These are phyloP conservation scores for Carassius gibelio DNA, from an alignment of 2,113 vertebrate genomes.

Conservation along the genomic window DNA sequence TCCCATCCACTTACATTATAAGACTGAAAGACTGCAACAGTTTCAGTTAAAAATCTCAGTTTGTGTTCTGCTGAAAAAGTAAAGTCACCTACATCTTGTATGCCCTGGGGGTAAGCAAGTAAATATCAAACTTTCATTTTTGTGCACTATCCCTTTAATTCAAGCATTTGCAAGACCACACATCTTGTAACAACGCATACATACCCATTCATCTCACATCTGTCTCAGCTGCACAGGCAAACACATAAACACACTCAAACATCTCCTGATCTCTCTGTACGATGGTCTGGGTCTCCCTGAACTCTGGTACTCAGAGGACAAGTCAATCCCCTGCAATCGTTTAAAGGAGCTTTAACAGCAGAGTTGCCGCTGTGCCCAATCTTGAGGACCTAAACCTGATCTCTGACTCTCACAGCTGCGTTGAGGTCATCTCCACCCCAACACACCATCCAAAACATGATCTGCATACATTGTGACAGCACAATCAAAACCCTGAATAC, in stretches of 20 bases:
- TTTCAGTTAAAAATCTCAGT: too few species aligned
- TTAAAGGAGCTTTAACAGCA: constrained; percentile 42
- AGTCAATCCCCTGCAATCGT: neutral
- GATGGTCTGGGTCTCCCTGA: neutral
- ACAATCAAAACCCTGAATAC: constrained; percentile 38
- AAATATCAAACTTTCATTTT: too few species aligned
- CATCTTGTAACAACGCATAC: neutral
- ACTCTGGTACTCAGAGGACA: neutral
- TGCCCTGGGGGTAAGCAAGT: too few species aligned
- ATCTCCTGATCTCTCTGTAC: constrained; percentile 1
- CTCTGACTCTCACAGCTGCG: constrained; percentile 47
- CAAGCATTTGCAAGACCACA: neutral
- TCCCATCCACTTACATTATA: too few species aligned
- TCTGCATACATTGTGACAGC: constrained; percentile 25
- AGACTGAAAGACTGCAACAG: too few species aligned
- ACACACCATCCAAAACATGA: constrained; percentile 15
- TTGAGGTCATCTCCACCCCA: constrained; percentile 26
- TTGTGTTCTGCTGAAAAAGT: too few species aligned
- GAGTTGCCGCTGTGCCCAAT: constrained; percentile 39
- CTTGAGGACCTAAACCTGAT: constrained; percentile 30
- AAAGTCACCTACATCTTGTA: too few species aligned
- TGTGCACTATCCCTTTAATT: neutral
- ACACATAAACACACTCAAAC: neutral
- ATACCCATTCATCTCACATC: neutral
- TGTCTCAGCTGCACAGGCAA: neutral